These are phyloP conservation scores for Pocillopora grandis DNA, from an alignment of 92 coral and sea anemone species.

Conservation along the genomic window DNA sequence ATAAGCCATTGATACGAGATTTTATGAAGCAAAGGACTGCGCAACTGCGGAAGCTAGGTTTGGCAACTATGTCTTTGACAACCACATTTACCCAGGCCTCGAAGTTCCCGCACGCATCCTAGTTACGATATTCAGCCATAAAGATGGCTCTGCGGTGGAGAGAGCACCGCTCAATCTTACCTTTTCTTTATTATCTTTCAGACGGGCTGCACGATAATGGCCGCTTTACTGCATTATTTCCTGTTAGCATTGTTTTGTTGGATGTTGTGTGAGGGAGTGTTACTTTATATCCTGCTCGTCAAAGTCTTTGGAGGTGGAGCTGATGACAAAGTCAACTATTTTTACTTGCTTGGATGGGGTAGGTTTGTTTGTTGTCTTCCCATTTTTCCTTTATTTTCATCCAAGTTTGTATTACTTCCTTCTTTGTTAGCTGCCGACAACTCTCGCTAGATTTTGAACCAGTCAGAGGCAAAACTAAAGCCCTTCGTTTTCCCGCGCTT, in stretches of 20 bases:
- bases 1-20: no score
- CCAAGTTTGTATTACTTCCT: background rate
- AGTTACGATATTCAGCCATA: no score
- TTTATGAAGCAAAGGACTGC: no score
- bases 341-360: slow-evolving; percentile 91
- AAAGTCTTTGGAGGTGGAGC: slow-evolving; percentile 75
- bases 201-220: slow-evolving; percentile 79
- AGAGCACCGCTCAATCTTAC: no score
- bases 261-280: slow-evolving; percentile 89
- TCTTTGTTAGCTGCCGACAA: no score
- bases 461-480: background rate
- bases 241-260: slow-evolving; percentile 84
- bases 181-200: background rate
- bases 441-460: no score
- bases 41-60: no score
- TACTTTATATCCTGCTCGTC: slow-evolving; percentile 71
- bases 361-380: slow-evolving; percentile 7
- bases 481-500: background rate
- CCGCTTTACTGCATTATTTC: slow-evolving; percentile 76
- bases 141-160: no score
- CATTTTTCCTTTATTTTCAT: background rate
- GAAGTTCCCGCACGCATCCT: no score
- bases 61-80: no score
- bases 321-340: slow-evolving; percentile 75
- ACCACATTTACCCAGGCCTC: no score